Base-by-base conservation (phyloP, 1,140 invertebrate species). In the Penaeus indicus region DNA sequence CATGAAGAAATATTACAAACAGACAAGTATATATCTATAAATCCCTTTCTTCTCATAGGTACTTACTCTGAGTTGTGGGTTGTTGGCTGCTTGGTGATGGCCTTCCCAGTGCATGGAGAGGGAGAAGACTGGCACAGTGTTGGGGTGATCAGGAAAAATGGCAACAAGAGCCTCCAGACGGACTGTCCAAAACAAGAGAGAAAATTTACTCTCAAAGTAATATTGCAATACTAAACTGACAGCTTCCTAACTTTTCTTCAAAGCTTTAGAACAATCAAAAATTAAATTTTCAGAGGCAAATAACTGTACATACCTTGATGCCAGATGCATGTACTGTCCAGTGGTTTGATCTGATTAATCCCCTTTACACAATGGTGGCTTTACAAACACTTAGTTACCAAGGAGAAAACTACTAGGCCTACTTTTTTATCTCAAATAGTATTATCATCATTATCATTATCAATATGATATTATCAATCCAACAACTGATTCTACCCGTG, bases 71-170 rank as follows among this genome's bases (percentile, higher is more conserved):
- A 97, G 94, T 85, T 96, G 94, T 90, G 95, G 94, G 92, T 95
- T 95, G 84, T 95, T 95, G 42, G 93, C 92, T 3, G 94, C 93
- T 92, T 95, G 94, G 84, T 95, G 94, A 38, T 94, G 94, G 13
- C 95, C 95, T 92, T 96, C 95, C 95, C 96, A 96, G 90, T 93
- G 92, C 1, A 95, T 90, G 72, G 92, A 91, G 8, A 98, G 92
- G 64, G 94, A 94, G 93, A 98, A 97, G 67, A 97, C 92, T 10
- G 97, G 96, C 22, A 95, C 94, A 77, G 95, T 94, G 86, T 94
- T 94, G 3, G 97, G 97, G 92, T 97, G 98, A 92, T 97, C 95
- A 90, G 96, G 95, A 75, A 95, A 96, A 32, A 98, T 94, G 16
- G 95, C 95, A 82, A 98, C 95, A 25, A 95, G 94, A 75, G 96